Evolutionary conservation across 2,888 invertebrate genomes (phyloP).

Genomic region (Liopterus haemorrhoidalis): DNA sequence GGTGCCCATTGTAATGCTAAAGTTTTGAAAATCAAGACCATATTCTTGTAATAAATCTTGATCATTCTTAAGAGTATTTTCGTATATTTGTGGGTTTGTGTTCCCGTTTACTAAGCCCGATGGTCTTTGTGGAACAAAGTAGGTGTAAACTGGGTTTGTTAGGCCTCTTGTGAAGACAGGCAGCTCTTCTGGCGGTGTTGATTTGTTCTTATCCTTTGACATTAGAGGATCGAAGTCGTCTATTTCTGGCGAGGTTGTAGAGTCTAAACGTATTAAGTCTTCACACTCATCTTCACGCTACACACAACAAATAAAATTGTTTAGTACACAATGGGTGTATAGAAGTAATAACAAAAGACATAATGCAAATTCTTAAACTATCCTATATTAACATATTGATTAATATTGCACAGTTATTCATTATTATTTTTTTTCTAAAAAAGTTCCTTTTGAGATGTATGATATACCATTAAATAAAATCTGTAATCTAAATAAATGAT

Average conservation of each 20-base stretch:
- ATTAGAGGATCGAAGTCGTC: conserved; percentile 65
- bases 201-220: conserved; percentile 38
- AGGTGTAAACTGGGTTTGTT: conserved; percentile 48
- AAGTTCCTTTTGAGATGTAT: too few species aligned
- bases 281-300: conserved; percentile 47
- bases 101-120: conserved; percentile 44
- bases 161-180: conserved; percentile 50
- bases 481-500: too few species aligned
- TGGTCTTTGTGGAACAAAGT: conserved; percentile 38
- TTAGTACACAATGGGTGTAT: neutral
- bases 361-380: too few species aligned
- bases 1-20: conserved; percentile 41
- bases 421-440: too few species aligned
- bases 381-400: too few species aligned
- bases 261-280: conserved; percentile 63
- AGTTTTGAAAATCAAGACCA: conserved; percentile 62
- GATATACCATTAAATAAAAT: too few species aligned
- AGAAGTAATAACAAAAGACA: too few species aligned
- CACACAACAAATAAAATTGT: conserved; percentile 17
- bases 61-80: conserved; percentile 46
- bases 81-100: conserved; percentile 45
- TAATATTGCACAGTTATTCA: too few species aligned
- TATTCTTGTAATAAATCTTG: conserved; percentile 67
- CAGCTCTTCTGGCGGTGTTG: conserved; percentile 39
- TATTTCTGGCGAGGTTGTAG: conserved; percentile 55